Conservation (phyloP, 2,888 invertebrate species). For the Calameuta pallipes region DNA sequence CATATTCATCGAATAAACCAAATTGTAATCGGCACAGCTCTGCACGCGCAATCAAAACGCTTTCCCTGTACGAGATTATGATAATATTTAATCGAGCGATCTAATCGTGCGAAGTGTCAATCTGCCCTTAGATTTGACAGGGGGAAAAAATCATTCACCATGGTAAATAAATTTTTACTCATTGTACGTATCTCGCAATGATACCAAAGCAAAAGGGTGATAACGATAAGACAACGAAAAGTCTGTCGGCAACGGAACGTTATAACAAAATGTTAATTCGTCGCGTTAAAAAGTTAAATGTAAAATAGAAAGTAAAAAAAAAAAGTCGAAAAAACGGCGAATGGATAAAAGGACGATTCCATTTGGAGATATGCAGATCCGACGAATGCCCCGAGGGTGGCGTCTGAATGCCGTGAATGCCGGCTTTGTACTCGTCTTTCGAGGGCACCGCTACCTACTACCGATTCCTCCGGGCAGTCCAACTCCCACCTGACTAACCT, state of each 20-base stretch:
- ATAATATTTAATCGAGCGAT: not conserved
- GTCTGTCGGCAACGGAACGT: not conserved
- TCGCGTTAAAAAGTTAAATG: not conserved
- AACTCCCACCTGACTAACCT: not conserved
- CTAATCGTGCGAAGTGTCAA: not conserved
- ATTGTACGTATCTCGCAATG: not conserved
- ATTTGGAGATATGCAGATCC: conserved; percentile 55
- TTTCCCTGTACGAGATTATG: not conserved
- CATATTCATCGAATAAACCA: not conserved
- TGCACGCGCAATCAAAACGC: not conserved
- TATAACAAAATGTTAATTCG: not conserved
- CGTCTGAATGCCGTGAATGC: conserved; percentile 37
- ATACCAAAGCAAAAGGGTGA: not conserved
- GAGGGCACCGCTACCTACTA: not conserved
- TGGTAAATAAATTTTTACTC: not conserved
- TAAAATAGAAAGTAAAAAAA: not conserved
- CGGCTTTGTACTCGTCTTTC: conserved; percentile 29
- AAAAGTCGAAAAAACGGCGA: not conserved
- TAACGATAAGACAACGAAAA: not conserved
- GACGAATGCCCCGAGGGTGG: conserved; percentile 43
- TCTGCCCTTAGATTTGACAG: not conserved
- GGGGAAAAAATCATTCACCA: not conserved
- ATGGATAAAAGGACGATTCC: conserved; percentile 30
- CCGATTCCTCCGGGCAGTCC: not conserved
- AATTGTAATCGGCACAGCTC: not conserved